phyloP scores from a whole-genome alignment of 2,888 invertebrate genomes.

The Trichogramma dendrolimi region DNA sequence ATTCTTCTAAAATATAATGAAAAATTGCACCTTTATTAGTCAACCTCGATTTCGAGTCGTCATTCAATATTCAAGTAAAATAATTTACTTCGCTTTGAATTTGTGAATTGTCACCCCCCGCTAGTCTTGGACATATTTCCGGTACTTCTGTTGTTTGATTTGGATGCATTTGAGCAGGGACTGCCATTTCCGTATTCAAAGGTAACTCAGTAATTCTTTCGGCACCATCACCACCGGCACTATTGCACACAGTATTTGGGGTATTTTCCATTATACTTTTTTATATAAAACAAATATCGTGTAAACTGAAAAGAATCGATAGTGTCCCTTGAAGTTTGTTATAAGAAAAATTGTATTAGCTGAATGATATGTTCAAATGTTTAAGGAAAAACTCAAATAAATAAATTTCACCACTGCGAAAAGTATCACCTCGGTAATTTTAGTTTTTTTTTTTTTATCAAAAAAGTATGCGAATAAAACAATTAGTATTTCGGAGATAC shows the following conservation, averaged over 20 bases:
- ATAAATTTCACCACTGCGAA: background rate
- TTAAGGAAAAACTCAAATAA: background rate
- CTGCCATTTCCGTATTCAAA: no score
- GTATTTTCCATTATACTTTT: no score
- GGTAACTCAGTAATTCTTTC: background rate
- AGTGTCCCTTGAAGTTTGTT: no score
- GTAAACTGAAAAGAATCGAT: no score
- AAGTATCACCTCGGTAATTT: background rate
- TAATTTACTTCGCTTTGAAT: constrained; percentile 9
- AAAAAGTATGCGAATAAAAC: no score
- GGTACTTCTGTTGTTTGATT: background rate
- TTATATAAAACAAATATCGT: no score
- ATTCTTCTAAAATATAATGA: no score
- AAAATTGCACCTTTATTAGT: no score
- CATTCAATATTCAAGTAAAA: background rate
- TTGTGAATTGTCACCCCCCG: constrained; percentile 10
- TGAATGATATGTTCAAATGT: background rate
- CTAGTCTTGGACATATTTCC: background rate
- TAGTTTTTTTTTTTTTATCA: no score
- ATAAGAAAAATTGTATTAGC: background rate
- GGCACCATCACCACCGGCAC: constrained; percentile 11
- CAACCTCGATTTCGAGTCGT: no score
- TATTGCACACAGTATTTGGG: constrained; percentile 2
- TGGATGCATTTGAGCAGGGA: background rate
- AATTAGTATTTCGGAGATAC: no score